Base-by-base conservation (phyloP, 2,888 invertebrate species). In the Meiosimyza decipiens region DNA sequence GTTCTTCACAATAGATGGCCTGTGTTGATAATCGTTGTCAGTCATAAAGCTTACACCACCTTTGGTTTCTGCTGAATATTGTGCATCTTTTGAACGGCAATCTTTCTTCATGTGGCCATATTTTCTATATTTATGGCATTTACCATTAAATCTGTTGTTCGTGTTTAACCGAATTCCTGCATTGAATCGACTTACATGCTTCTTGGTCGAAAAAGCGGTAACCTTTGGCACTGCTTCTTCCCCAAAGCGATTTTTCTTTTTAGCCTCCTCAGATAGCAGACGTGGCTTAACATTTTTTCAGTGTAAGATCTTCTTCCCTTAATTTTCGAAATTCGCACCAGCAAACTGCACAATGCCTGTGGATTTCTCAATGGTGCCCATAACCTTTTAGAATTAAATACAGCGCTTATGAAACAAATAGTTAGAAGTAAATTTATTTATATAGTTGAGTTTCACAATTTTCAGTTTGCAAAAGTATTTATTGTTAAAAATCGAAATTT, bases 31-130 rank as follows among this genome's bases (percentile, higher is more conserved):
- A n/a, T n/a, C n/a, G n/a, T n/a, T n/a, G n/a, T n/a, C n/a, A n/a
- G n/a, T n/a, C n/a, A n/a, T n/a, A n/a, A n/a, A n/a, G n/a, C n/a
- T n/a, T n/a, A n/a, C n/a, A n/a, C 15, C 15, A 50, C 50, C 16
- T 5, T 64, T n/a, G n/a, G 16, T 7, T n/a, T 12, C 13, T 15
- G 12, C 22, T 0, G 47, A 16, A 18, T 11, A 49, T 11, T 50
- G 51, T 16, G 47, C 50, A 18, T 47, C n/a, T 49, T 47, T 51
- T 1, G 13, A 13, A 33, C 67, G 22, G n/a, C 72, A 72, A 54
- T 67, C 66, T 54, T 67, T 67, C 18, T 66, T 60, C 67, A 67
- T 72, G 40, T 72, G 72, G 9, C 63, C 67, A 59, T 9, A 72
- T 59, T 72, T 72, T 40, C 62, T 63, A 52, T 63, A 67, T 40